Conservation (phyloP, 92 coral and sea anemone genomes). For the Palythoa grandis region DNA sequence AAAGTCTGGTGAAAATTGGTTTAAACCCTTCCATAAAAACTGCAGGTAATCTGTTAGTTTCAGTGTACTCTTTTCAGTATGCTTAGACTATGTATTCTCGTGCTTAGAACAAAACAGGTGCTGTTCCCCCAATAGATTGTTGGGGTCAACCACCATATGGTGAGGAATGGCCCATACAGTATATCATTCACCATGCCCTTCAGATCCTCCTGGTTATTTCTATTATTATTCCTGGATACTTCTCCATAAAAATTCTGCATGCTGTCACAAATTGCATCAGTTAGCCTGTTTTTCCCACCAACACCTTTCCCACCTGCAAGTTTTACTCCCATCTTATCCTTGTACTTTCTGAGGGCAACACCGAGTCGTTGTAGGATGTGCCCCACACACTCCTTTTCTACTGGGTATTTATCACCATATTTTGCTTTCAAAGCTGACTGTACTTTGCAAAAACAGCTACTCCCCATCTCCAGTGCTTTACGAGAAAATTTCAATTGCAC, state of each 20-base stretch:
- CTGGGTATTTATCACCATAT: constrained; percentile 41
- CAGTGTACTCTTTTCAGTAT: constrained; percentile 29
- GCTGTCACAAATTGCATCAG: too few relatives aligned
- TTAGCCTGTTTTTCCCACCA: too few relatives aligned
- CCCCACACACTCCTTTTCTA: constrained; percentile 39
- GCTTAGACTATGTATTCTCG: constrained; percentile 54
- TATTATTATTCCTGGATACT: too few relatives aligned
- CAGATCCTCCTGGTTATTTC: not conserved
- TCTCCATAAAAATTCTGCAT: too few relatives aligned
- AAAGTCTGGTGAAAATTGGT: constrained; percentile 41
- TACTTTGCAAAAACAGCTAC: constrained; percentile 63
- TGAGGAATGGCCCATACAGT: constrained; percentile 47
- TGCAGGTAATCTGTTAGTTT: constrained; percentile 32
- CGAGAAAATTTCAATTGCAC: constrained; percentile 60
- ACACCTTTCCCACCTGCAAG: too few relatives aligned
- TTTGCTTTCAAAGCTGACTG: constrained; percentile 51
- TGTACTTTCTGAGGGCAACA: too few relatives aligned
- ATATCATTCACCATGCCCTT: constrained; percentile 47
- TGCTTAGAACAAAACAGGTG: constrained; percentile 49
- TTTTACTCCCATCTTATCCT: too few relatives aligned
- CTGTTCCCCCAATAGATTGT: constrained; percentile 41
- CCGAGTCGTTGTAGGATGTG: not conserved
- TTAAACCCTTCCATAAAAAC: constrained; percentile 39
- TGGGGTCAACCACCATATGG: constrained; percentile 43
- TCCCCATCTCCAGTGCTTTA: constrained; percentile 64